Evolutionary conservation across 1,140 invertebrate species (phyloP).

Genomic region (Drosophila tsacasi): DNA sequence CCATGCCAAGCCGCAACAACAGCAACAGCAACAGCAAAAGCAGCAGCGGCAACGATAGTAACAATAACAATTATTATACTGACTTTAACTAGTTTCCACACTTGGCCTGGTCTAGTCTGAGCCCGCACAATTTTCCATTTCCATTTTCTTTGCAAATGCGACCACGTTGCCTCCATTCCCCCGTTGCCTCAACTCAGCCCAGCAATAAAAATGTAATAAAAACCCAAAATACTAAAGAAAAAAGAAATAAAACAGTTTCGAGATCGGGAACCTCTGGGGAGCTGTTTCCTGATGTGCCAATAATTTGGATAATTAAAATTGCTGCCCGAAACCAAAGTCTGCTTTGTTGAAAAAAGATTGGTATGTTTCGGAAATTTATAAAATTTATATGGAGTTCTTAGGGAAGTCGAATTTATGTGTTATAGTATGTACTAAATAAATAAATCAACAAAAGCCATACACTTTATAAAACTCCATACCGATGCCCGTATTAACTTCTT

Average conservation of each 20-base stretch:
- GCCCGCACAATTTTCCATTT: conserved; percentile 79
- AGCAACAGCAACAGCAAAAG: not conserved
- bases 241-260: conserved; percentile 2
- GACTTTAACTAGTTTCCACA: conserved; percentile 81
- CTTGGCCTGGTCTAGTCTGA: conserved; percentile 79
- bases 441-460: not conserved
- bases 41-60: conserved; percentile 40
- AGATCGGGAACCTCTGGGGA: conserved; percentile 8
- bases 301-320: conserved; percentile 48
- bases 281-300: conserved; percentile 38
- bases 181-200: conserved; percentile 12
- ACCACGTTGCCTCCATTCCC: conserved; percentile 36
- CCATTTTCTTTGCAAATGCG: conserved; percentile 82
- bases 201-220: conserved; percentile 36
- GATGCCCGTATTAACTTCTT: not conserved
- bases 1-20: conserved; percentile 61
- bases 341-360: not conserved
- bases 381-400: not conserved
- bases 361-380: not conserved
- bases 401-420: not conserved
- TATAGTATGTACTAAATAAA: not conserved
- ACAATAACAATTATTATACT: conserved; percentile 82
- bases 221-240: not conserved
- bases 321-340: conserved; percentile 8
- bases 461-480: not conserved